Base-by-base conservation (phyloP, 92 coral and sea anemone genomes). In the Phenganax subtilis region DNA sequence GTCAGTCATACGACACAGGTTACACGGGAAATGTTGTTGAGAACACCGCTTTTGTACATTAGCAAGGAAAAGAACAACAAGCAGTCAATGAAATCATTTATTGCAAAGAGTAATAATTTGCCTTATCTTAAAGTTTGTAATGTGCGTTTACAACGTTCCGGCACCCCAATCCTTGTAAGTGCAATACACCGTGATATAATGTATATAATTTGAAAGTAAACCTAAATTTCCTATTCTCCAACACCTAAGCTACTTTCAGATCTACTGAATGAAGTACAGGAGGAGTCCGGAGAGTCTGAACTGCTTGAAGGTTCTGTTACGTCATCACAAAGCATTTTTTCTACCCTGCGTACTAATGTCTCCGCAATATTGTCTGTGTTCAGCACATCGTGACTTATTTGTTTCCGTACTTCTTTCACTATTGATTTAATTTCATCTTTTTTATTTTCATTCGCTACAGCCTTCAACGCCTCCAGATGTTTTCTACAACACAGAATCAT, bases 231-330 rank as follows among this genome's bases (percentile, higher is more conserved):
- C 70, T 25, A 37, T 30, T 10, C 73, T 68, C 29, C 12, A 61
- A 68, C 9, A 65, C 44, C 83, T 52, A 52, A 31, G 12, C 83
- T 64, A 65, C 83, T 54, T 64, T 79, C 83, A 51, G 83, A 79
- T 79, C 65, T 79, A 79, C 83, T 79, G 11, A 79, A 30, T 12
- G 83, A 79, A n/a, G 83, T 64, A 65, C 83, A 79, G 0, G 83
- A 79, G 10, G 83, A 79, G 44, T 64, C 83, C 16, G 83, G 83
- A 31, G 83, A 79, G 55, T 63, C 83, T 25, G 83, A 79, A 47
- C 56, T 37, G 69, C 83, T 79, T 25, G 83, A 79, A 17, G 10
- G 62, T 63, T 30, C 83, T 53, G 73, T 17, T 10, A 12, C 57
- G 53, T 79, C 83, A n/a, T 64, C 83, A 9, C 72, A 79, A 55